Conservation (phyloP, 2,797 vertebrate genomes). For the Rhyacichthys aspro region DNA sequence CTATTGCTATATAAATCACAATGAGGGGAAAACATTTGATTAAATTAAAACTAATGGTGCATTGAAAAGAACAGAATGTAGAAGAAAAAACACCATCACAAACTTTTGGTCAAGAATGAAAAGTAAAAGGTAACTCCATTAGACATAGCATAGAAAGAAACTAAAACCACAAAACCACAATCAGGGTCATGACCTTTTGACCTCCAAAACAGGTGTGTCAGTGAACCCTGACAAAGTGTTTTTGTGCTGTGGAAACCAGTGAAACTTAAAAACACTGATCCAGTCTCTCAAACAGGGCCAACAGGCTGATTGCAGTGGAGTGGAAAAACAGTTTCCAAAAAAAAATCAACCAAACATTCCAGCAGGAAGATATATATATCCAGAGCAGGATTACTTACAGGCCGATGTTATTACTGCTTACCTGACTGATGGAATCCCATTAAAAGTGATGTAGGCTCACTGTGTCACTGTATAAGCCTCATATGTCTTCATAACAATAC, state of each 20-base stretch:
- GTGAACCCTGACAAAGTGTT: conserved; percentile 15
- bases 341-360: neutral
- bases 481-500: neutral
- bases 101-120: neutral
- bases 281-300: conserved; percentile 6
- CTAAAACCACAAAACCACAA: conserved; percentile 22
- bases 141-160: conserved; percentile 15
- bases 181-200: conserved; percentile 49
- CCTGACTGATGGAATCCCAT: neutral
- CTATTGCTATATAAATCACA: too few relatives aligned
- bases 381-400: neutral
- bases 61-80: neutral
- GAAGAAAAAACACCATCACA: conserved; percentile 15
- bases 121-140: conserved; percentile 11
- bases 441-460: neutral
- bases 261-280: conserved; percentile 16
- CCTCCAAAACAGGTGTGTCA: conserved; percentile 59
- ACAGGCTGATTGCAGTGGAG: conserved; percentile 11
- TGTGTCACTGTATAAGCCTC: neutral
- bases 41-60: too few relatives aligned
- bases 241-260: conserved; percentile 51
- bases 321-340: conserved; percentile 18
- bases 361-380: neutral
- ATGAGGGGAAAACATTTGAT: too few relatives aligned
- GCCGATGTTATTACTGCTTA: neutral